Conservation (phyloP, 2,888 invertebrate species). For the Hymenopus coronatus region DNA sequence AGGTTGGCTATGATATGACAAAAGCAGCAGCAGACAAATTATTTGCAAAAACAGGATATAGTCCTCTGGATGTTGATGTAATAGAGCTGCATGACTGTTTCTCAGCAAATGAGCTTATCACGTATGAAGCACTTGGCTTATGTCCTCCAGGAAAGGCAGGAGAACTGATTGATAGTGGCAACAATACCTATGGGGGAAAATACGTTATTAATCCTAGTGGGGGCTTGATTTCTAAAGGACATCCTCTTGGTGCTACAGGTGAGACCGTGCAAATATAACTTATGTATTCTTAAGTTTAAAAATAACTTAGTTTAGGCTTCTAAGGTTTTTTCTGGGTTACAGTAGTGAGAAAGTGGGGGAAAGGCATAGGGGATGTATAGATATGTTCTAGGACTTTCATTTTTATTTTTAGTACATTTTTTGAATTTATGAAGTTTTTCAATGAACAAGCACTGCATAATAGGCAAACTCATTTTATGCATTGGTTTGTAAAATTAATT, state of each 20-base stretch:
- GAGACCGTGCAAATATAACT: constrained; percentile 30
- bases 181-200: constrained; percentile 96
- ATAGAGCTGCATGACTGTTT: constrained; percentile 98
- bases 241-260: constrained; percentile 95
- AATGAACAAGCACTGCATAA: too few relatives aligned
- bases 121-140: constrained; percentile 93
- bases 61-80: constrained; percentile 83
- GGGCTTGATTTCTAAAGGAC: constrained; percentile 98
- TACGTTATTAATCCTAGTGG: constrained; percentile 99
- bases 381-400: too few relatives aligned
- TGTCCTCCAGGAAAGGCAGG: constrained; percentile 89
- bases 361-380: too few relatives aligned
- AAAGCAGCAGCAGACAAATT: constrained; percentile 73
- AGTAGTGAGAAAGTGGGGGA: too few relatives aligned
- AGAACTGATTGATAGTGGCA: constrained; percentile 86
- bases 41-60: constrained; percentile 70
- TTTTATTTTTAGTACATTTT: too few relatives aligned
- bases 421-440: too few relatives aligned
- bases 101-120: constrained; percentile 93
- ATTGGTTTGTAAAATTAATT: too few relatives aligned
- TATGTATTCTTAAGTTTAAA: not conserved
- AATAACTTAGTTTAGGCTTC: not conserved
- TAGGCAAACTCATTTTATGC: too few relatives aligned
- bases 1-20: constrained; percentile 93
- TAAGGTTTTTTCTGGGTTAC: too few relatives aligned